A percentile compares a stretch with the other conserved stretches of the same genome.
Conservation (phyloP, 2,888 invertebrate genomes). For the Isoperla grammatica region DNA sequence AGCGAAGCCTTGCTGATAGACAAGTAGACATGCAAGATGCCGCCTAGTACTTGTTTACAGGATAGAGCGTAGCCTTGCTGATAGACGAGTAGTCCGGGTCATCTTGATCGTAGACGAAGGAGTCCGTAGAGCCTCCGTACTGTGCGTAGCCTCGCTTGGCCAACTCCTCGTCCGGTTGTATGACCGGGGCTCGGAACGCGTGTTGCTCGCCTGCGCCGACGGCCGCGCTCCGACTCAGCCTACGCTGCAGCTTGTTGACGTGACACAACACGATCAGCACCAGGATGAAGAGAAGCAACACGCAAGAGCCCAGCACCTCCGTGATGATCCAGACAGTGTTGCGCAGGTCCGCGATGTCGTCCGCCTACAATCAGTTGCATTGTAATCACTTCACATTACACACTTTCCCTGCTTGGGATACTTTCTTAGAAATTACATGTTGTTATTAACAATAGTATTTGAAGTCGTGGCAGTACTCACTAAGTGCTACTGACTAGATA, state of each 20-base stretch:
- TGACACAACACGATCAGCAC: slow-evolving; percentile 37
- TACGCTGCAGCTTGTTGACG: slow-evolving; percentile 35
- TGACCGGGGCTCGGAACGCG: slow-evolving; percentile 18
- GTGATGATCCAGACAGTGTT: slow-evolving; percentile 33
- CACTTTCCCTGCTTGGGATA: too few species aligned
- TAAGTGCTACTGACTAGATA: too few species aligned
- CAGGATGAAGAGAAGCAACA: slow-evolving; percentile 38
- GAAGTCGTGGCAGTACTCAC: too few species aligned
- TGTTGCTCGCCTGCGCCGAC: slow-evolving; percentile 6
- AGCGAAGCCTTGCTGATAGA: background rate
- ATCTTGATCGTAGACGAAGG: background rate
- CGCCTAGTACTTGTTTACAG: background rate
- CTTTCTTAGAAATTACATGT: too few species aligned
- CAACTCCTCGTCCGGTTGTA: slow-evolving; percentile 24
- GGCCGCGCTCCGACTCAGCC: background rate
- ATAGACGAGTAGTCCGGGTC: slow-evolving; percentile 7
- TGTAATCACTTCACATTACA: too few species aligned
- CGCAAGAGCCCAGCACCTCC: slow-evolving; percentile 34
- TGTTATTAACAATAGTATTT: too few species aligned
- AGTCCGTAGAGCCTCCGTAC: slow-evolving; percentile 11
- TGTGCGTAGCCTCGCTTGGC: slow-evolving; percentile 21
- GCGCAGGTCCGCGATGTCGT: slow-evolving; percentile 31
- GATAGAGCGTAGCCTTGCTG: background rate
- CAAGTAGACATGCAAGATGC: too few species aligned
- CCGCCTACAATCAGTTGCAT: too few species aligned